Evolutionary conservation across 2,113 vertebrate species (phyloP).

Genomic region (Haplochromis vanheusdeni): DNA sequence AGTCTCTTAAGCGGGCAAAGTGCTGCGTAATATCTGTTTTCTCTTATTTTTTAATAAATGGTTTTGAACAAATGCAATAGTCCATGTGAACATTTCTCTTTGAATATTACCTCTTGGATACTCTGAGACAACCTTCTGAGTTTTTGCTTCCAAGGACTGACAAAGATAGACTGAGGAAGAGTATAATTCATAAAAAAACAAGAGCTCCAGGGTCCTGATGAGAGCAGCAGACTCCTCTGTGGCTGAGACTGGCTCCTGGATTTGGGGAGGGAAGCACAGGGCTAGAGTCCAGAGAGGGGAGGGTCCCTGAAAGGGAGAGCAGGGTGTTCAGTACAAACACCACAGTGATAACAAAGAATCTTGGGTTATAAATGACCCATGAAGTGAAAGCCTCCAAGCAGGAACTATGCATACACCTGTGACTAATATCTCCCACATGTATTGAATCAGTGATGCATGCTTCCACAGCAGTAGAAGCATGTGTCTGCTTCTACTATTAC

Average conservation of each 20-base stretch:
- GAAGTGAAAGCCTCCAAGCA: conserved; percentile 25
- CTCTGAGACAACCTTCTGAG: not conserved
- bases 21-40: not conserved
- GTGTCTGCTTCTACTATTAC: not conserved
- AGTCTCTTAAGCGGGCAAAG: not conserved
- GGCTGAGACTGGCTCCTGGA: not conserved
- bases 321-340: not conserved
- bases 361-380: conserved; percentile 48
- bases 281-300: not conserved
- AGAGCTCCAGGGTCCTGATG: conserved; percentile 40
- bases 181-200: conserved; percentile 7
- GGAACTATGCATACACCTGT: conserved; percentile 39
- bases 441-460: not conserved
- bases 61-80: not conserved
- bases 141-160: not conserved
- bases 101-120: not conserved
- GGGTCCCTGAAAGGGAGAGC: not conserved
- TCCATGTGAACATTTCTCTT: not conserved
- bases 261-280: not conserved
- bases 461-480: not conserved
- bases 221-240: conserved; percentile 54
- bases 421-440: conserved; percentile 50
- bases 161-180: not conserved
- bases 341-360: conserved; percentile 19
- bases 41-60: conserved; percentile 4